Evolutionary conservation across 2,888 invertebrate genomes (phyloP).

Genomic region (Liodrosophila aerea): DNA sequence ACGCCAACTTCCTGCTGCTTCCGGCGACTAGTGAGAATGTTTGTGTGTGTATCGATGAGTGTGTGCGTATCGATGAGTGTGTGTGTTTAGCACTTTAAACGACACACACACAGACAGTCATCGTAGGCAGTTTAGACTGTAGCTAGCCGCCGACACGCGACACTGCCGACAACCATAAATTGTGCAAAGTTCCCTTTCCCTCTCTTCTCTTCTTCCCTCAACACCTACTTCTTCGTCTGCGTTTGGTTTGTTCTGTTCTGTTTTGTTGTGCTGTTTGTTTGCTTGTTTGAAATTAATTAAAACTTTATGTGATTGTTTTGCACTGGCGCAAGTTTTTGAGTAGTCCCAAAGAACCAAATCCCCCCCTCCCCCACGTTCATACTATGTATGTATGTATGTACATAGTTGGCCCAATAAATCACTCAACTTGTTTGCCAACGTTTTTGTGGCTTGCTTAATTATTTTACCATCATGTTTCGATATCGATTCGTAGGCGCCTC

Average conservation of each 20-base stretch:
- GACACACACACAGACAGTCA: neutral
- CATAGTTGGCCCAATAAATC: constrained; percentile 37
- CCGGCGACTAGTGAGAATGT: constrained; percentile 29
- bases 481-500: constrained; percentile 11
- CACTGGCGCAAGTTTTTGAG: constrained; percentile 43
- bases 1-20: constrained; percentile 46
- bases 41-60: neutral
- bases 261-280: constrained; percentile 45
- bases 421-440: constrained; percentile 40
- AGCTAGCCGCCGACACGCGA: constrained; percentile 40
- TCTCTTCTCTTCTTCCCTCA: neutral
- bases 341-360: neutral
- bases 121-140: constrained; percentile 39
- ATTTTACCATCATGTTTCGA: constrained; percentile 23
- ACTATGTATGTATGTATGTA: no score
- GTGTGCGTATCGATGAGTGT: neutral
- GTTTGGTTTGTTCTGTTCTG: constrained; percentile 28
- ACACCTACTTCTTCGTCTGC: neutral
- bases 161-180: constrained; percentile 50
- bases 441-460: constrained; percentile 33
- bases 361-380: neutral
- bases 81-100: constrained; percentile 14
- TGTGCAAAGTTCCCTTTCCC: constrained; percentile 49
- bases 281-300: constrained; percentile 74
- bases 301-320: constrained; percentile 71